These are phyloP conservation scores for Paraplagusia blochii DNA, from an alignment of 2,113 vertebrate genomes.

Conservation along the genomic window DNA sequence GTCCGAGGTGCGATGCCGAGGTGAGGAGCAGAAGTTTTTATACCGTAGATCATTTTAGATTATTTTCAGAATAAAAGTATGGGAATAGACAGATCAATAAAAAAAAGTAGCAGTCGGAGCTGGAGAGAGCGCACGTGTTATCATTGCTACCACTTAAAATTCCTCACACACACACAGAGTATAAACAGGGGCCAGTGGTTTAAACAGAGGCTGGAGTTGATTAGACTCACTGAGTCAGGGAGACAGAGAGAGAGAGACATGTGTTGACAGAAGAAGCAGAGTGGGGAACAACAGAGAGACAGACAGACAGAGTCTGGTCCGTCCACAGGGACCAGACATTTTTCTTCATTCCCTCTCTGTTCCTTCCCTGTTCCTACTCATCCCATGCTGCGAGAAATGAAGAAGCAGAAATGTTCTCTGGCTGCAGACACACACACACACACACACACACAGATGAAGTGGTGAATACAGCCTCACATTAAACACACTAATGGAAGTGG, in stretches of 20 bases:
- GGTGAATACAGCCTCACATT: not conserved
- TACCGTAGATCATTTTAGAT: not conserved
- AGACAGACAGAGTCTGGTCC: not conserved
- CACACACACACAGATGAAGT: not conserved
- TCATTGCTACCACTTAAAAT: constrained; percentile 13
- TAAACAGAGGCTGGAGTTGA: constrained; percentile 4
- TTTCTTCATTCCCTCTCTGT: not conserved
- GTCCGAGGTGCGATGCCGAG: constrained; percentile 72
- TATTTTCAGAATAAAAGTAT: not conserved
- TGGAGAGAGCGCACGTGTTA: not conserved
- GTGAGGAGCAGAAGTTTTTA: constrained; percentile 63
- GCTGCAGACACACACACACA: too few species aligned
- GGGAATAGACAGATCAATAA: not conserved
- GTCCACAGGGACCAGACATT: not conserved
- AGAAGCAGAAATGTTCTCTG: too few species aligned
- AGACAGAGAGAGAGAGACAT: not conserved
- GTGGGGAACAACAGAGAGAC: not conserved
- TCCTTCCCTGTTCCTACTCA: not conserved
- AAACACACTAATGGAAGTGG: constrained; percentile 1
- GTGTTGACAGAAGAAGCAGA: constrained; percentile 1
- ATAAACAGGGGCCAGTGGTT: constrained; percentile 11
- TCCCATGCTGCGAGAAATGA: too few species aligned
- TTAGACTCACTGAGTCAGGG: not conserved
- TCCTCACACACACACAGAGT: constrained; percentile 10
- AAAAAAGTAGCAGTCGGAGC: not conserved